These are phyloP conservation scores for Zygothrica quintamaculata DNA, from an alignment of 2,888 invertebrate species.

Conservation along the genomic window DNA sequence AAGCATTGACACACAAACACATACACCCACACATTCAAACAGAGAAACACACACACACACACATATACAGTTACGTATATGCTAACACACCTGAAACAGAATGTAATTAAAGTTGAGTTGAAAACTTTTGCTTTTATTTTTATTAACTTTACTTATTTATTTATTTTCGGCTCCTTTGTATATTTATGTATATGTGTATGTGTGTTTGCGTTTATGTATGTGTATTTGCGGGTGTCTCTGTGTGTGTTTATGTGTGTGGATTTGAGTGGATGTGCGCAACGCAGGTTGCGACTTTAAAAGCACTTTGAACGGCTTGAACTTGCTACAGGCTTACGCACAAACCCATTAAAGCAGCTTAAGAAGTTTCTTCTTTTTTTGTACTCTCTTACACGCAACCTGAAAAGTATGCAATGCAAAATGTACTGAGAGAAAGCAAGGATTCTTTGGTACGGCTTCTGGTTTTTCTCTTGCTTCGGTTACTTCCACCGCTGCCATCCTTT, in stretches of 20 bases:
- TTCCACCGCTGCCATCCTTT: constrained; percentile 38
- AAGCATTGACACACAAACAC: constrained; percentile 64
- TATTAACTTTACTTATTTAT: constrained; percentile 76
- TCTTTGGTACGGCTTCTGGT: not conserved
- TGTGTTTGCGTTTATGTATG: constrained; percentile 12
- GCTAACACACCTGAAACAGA: constrained; percentile 59
- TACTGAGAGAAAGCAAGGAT: constrained; percentile 39
- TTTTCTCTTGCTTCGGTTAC: not conserved
- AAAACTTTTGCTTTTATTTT: constrained; percentile 79
- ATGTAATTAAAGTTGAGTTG: constrained; percentile 80
- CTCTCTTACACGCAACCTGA: constrained; percentile 71
- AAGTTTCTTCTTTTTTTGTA: constrained; percentile 65
- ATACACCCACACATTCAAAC: constrained; percentile 5
- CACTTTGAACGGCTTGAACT: constrained; percentile 80
- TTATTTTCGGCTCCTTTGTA: constrained; percentile 55
- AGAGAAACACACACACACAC: constrained; percentile 6
- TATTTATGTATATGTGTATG: not conserved
- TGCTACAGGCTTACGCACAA: constrained; percentile 74
- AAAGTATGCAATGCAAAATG: constrained; percentile 75
- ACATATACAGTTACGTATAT: constrained; percentile 12
- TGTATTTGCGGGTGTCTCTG: constrained; percentile 1
- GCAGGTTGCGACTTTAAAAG: constrained; percentile 73
- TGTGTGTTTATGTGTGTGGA: constrained; percentile 5
- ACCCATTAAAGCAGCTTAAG: constrained; percentile 80
- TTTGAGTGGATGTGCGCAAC: constrained; percentile 29